Percentiles rank a stretch among this genome's conserved stretches.
These are phyloP conservation scores for Gobius niger DNA, from an alignment of 2,113 vertebrate species.

Conservation along the genomic window DNA sequence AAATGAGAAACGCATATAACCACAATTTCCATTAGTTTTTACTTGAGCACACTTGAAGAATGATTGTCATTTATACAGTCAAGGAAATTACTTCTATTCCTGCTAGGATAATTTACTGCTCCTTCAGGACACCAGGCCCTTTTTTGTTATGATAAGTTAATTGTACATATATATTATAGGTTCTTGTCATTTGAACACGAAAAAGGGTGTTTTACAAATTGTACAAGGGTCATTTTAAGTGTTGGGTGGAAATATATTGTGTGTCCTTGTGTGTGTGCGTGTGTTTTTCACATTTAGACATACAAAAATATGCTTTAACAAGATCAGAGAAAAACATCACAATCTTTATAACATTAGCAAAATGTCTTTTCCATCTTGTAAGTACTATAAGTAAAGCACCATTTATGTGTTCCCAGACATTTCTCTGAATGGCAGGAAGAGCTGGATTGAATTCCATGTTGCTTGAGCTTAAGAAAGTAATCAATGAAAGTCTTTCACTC, in stretches of 20 bases:
- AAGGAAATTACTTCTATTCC: constrained; percentile 53
- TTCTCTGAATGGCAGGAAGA: constrained; percentile 56
- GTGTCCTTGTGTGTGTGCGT: constrained; percentile 1
- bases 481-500: constrained; percentile 24
- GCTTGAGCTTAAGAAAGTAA: constrained; percentile 25
- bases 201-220: constrained; percentile 49
- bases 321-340: constrained; percentile 8
- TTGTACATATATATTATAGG: constrained; percentile 62
- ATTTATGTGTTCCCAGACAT: constrained; percentile 28
- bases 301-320: constrained; percentile 18
- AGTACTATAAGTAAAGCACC: constrained; percentile 35
- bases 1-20: constrained; percentile 58
- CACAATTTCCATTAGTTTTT: constrained; percentile 39
- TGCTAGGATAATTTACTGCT: constrained; percentile 45
- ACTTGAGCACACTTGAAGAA: constrained; percentile 46
- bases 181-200: constrained; percentile 35
- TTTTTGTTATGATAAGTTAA: constrained; percentile 69
- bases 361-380: constrained; percentile 39
- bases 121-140: constrained; percentile 62
- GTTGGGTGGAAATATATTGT: constrained; percentile 10
- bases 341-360: constrained; percentile 22
- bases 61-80: constrained; percentile 48
- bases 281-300: constrained; percentile 20
- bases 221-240: constrained; percentile 33
- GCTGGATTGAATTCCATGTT: constrained; percentile 35